Evolutionary conservation across 2,113 vertebrate genomes (phyloP).

Genomic region (Hystrix cristata): DNA sequence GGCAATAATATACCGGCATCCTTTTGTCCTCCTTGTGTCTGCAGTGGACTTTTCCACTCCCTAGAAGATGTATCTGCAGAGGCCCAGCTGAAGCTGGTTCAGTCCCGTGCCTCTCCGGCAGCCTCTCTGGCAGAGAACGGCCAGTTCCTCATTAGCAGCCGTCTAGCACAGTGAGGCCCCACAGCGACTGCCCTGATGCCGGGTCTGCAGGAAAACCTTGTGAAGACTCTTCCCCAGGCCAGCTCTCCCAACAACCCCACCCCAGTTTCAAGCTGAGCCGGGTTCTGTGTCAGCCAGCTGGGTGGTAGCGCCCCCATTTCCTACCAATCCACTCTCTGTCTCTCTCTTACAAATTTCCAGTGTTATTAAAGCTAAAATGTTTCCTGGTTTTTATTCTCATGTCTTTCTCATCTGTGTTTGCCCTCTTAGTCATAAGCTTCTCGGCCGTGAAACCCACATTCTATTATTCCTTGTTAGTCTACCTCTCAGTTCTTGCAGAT

Average conservation of each 20-base stretch:
- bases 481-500: background rate
- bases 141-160: constrained; percentile 58
- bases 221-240: constrained; percentile 36
- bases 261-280: background rate
- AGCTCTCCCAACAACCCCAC: background rate
- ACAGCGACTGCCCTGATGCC: background rate
- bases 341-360: constrained; percentile 41
- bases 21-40: constrained; percentile 14
- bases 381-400: background rate
- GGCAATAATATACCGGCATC: constrained; percentile 53
- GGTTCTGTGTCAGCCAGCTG: background rate
- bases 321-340: background rate
- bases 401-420: background rate
- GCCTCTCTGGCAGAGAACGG: background rate
- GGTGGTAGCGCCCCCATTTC: background rate
- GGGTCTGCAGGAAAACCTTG: constrained; percentile 16
- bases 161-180: background rate
- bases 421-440: background rate
- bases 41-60: constrained; percentile 75
- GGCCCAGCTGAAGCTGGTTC: background rate
- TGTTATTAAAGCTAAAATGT: background rate
- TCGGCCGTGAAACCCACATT: background rate
- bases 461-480: background rate
- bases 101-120: background rate
- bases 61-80: background rate